A percentile compares a stretch with the other conserved stretches of the same genome.
Conservation (phyloP, 2,113 vertebrate species). For the Piliocolobus tephrosceles region DNA sequence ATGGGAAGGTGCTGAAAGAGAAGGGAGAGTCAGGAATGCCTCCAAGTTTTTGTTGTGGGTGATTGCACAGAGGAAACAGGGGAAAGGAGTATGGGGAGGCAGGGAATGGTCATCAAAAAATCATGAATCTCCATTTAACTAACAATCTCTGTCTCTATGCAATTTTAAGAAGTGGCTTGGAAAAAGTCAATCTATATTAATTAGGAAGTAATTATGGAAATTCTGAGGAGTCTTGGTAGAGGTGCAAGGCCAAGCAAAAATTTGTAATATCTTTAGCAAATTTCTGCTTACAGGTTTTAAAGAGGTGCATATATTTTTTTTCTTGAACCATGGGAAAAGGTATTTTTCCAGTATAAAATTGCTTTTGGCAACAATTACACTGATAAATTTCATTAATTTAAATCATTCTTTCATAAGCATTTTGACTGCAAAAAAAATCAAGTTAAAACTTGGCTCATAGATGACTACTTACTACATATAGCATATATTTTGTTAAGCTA, state of each 20-base stretch:
- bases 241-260: neutral
- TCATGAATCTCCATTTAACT: neutral
- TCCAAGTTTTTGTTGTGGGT: neutral
- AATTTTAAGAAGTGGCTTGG: neutral
- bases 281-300: neutral
- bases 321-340: neutral
- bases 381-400: constrained; percentile 74
- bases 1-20: neutral
- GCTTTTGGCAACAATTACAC: constrained; percentile 54
- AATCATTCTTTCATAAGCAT: constrained; percentile 65
- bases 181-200: neutral
- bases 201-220: neutral
- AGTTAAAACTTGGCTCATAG: constrained; percentile 73
- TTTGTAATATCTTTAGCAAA: neutral
- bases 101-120: neutral
- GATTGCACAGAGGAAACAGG: neutral
- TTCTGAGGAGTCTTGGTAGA: constrained; percentile 8
- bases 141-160: neutral
- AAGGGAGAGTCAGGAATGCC: neutral
- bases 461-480: constrained; percentile 69
- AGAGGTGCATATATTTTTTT: neutral
- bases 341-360: constrained; percentile 39
- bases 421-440: constrained; percentile 67
- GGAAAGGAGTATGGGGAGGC: neutral
- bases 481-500: constrained; percentile 77